Evolutionary conservation across 2,113 vertebrate genomes (phyloP).

Genomic region (Balaeniceps rex): DNA sequence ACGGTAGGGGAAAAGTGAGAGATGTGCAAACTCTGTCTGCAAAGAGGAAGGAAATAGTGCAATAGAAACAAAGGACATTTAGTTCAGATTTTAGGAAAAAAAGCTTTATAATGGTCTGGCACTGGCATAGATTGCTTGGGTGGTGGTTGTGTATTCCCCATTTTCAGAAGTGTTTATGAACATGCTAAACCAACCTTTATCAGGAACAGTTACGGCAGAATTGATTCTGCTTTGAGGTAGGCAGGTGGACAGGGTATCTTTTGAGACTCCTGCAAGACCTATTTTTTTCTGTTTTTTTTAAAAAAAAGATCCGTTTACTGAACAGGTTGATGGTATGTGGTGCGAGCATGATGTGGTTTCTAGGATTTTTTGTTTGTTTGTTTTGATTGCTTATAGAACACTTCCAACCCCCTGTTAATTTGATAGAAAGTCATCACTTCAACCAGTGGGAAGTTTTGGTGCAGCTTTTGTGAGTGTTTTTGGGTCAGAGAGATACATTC

Average conservation of each 20-base stretch:
- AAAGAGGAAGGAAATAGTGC: not conserved
- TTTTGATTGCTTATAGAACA: not conserved
- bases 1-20: not conserved
- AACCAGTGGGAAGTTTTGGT: not conserved
- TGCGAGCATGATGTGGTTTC: not conserved
- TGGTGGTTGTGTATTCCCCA: not conserved
- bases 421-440: not conserved
- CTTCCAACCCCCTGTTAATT: not conserved
- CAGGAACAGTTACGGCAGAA: not conserved
- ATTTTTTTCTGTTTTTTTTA: not conserved
- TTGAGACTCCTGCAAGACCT: not conserved
- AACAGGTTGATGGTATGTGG: not conserved
- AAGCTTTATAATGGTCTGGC: not conserved
- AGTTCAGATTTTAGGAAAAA: not conserved
- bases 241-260: not conserved
- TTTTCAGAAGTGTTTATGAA: not conserved
- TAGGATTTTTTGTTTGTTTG: not conserved
- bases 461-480: not conserved
- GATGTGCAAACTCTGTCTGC: not conserved
- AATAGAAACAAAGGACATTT: not conserved
- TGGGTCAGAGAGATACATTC: not conserved
- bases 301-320: not conserved
- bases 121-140: not conserved
- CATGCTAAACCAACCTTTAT: not conserved
- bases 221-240: not conserved